phyloP scores from a whole-genome alignment of 2,888 invertebrate genomes.

The Mantis religiosa region DNA sequence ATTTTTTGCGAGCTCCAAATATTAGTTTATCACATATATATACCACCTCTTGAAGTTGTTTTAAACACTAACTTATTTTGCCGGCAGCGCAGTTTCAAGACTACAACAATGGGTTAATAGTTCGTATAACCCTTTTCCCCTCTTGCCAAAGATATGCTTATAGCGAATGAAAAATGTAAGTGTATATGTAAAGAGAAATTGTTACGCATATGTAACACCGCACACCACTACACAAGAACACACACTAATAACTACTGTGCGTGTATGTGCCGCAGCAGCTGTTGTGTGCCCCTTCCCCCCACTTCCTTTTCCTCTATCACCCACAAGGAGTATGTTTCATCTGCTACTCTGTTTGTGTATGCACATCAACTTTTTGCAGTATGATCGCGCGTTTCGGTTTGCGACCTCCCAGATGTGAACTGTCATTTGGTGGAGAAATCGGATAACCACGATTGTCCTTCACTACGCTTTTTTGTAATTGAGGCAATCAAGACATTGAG shows the following conservation, averaged over 20 bases:
- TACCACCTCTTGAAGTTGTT: too few species aligned
- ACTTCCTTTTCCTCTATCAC: background rate
- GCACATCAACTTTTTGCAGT: background rate
- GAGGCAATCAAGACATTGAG: background rate
- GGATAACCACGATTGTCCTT: background rate
- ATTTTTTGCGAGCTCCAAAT: too few species aligned
- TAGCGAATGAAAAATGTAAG: too few species aligned
- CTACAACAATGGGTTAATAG: too few species aligned
- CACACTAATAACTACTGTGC: background rate
- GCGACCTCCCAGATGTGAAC: background rate
- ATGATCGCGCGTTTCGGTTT: background rate
- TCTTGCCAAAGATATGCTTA: too few species aligned
- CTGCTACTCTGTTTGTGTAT: background rate
- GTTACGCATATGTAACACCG: background rate
- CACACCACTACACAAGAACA: background rate
- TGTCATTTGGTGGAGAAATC: background rate
- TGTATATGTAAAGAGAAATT: too few species aligned
- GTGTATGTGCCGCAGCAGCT: background rate
- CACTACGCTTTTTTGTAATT: background rate
- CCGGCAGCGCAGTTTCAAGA: too few species aligned
- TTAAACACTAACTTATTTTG: too few species aligned
- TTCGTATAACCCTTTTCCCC: too few species aligned
- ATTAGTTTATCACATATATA: too few species aligned
- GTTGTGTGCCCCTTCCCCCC: background rate
- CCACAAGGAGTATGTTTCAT: background rate